Evolutionary conservation across 2,888 invertebrate genomes (phyloP), one percentile per base, ranked within the genome.

Genomic region (Chymomyza amoena): DNA sequence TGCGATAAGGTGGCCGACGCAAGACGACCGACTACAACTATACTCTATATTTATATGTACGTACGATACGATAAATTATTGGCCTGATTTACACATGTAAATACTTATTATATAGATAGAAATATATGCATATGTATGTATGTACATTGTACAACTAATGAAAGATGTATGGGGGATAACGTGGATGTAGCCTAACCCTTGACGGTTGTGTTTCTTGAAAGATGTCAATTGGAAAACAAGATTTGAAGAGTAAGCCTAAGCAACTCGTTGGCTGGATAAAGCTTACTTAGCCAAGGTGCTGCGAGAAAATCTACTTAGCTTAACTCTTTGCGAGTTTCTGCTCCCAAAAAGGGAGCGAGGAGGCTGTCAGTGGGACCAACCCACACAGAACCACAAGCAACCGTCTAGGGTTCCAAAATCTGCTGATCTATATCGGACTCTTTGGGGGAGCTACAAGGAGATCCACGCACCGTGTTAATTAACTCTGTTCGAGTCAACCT

Each of bases 1-100:
- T 72, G 70, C 62, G 66, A 72, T 75, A 62, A 70, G 68, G 70
- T 75, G 65, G 67, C 51, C 32, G 32, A 62, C 68, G 57, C 56
- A 57, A 25, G 32, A 15, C 60, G 36, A 36, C 32, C 51, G 54
- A 68, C 16, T 60, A 28, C 54, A 9, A 13, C 16, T 59, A 60
- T 66, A 20, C 16, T 59, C 61, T 54, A 56, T n/a, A 56, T 62
- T 20, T 61, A 39, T 36, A 56, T 54, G 25, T 25, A 25, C 25
- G 25, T 25, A 25, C 25, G 25, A 51, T 36, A 65, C 13, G 39
- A 45, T 50, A 45, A 57, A 66, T 59, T 20, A 56, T 20, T 61
- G 15, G 61, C 62, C 52, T 54, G 52, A 54, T 57, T 57, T 57
- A 57, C 57, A 56, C 10, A 56, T 7, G 56, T 32, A 32, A 32